Percentiles rank a stretch among this genome's conserved stretches.
phyloP scores from a whole-genome alignment of 2,888 invertebrate species.

The Uropetala carovei region DNA sequence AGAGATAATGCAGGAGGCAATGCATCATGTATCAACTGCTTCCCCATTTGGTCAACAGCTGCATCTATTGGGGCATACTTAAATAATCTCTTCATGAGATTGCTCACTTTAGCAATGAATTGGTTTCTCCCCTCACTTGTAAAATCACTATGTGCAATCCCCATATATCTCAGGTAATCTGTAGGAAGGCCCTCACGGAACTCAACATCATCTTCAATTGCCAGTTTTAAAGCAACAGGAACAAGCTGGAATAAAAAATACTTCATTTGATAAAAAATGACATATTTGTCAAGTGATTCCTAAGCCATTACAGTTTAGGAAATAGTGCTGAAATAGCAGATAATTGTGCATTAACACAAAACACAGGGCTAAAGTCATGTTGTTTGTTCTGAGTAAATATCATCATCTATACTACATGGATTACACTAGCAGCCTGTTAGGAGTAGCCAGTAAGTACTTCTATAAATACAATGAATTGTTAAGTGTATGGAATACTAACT shows the following conservation, averaged over 20 bases:
- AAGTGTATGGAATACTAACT: too few relatives aligned
- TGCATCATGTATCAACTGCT: conserved; percentile 89
- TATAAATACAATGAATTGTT: too few relatives aligned
- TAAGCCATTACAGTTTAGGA: not conserved
- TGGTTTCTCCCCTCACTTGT: conserved; percentile 73
- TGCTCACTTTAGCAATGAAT: conserved; percentile 78
- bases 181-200: conserved; percentile 88
- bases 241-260: conserved; percentile 76
- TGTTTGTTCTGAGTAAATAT: too few relatives aligned
- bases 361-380: too few relatives aligned
- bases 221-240: conserved; percentile 85
- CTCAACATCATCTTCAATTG: conserved; percentile 83
- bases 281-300: not conserved
- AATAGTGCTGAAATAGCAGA: not conserved
- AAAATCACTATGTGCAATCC: conserved; percentile 81
- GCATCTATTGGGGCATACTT: conserved; percentile 82
- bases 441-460: too few relatives aligned
- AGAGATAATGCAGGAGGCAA: conserved; percentile 84
- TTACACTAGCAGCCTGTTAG: too few relatives aligned
- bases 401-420: too few relatives aligned
- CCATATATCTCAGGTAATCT: conserved; percentile 86
- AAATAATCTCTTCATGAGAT: conserved; percentile 80
- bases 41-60: conserved; percentile 92
- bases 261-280: not conserved
- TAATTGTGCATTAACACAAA: not conserved